These are phyloP conservation scores for Anthophora plumipes DNA, from an alignment of 2,888 invertebrate genomes.

Conservation along the genomic window DNA sequence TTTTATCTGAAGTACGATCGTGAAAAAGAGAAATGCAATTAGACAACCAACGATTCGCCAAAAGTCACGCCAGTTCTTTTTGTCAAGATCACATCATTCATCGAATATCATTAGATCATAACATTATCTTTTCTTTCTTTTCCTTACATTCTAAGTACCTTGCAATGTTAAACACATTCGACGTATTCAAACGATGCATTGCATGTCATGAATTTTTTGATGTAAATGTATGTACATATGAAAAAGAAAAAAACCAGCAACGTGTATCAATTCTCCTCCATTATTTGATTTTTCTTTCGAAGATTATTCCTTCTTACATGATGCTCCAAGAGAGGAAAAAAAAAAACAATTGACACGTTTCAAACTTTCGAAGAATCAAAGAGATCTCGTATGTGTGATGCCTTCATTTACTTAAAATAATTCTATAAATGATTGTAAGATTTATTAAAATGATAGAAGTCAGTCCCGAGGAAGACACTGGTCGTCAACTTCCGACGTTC, in stretches of 20 bases:
- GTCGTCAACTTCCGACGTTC: not conserved
- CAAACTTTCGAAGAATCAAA: conserved; percentile 19
- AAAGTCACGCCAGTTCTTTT: conserved; percentile 31
- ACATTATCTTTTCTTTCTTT: not conserved
- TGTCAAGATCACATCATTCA: conserved; percentile 29
- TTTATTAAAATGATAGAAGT: conserved; percentile 29
- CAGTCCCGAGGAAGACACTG: not conserved
- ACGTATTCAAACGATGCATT: conserved; percentile 29
- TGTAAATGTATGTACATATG: conserved; percentile 8
- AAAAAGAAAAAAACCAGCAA: conserved; percentile 50
- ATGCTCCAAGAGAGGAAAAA: not conserved
- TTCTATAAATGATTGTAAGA: conserved; percentile 32
- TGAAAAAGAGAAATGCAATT: conserved; percentile 21
- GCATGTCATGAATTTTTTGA: conserved; percentile 9
- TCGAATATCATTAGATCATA: conserved; percentile 34
- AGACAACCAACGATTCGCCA: conserved; percentile 12
- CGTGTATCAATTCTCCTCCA: conserved; percentile 10
- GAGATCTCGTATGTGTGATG: conserved; percentile 9
- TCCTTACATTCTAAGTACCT: conserved; percentile 10
- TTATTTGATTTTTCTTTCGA: conserved; percentile 19
- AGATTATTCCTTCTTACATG: not conserved
- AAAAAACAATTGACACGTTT: conserved; percentile 17
- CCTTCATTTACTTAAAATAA: conserved; percentile 18
- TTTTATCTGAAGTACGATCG: conserved; percentile 17
- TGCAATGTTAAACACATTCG: conserved; percentile 17